These are phyloP conservation scores for Pedetes capensis DNA, from an alignment of 2,113 vertebrate species.

Conservation along the genomic window DNA sequence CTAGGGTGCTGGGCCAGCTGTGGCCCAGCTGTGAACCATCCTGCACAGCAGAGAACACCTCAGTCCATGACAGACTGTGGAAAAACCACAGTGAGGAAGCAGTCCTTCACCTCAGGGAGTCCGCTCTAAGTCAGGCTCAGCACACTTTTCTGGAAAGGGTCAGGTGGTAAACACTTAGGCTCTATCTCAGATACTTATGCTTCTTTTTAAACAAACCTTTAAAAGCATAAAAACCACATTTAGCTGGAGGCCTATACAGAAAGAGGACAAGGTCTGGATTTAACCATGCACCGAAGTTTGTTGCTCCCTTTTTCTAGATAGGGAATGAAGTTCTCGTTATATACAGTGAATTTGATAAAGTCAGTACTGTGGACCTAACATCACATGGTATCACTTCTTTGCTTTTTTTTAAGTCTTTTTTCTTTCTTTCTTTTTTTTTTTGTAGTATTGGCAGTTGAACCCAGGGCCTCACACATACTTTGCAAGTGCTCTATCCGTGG, in stretches of 20 bases:
- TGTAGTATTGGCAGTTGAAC: too few species aligned
- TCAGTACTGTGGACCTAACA: neutral
- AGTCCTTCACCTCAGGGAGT: neutral
- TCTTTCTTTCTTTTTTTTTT: too few species aligned
- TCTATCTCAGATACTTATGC: neutral
- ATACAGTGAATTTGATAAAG: neutral
- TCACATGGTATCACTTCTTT: neutral
- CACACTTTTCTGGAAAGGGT: neutral
- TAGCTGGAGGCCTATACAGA: neutral
- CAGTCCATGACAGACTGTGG: neutral
- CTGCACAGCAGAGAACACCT: accelerated
- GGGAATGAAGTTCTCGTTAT: too few species aligned
- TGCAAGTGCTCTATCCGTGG: too few species aligned
- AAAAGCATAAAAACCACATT: neutral
- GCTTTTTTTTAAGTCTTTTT: too few species aligned
- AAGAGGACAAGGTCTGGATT: neutral
- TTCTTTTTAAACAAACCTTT: neutral
- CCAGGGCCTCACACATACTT: too few species aligned
- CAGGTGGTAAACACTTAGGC: too few species aligned
- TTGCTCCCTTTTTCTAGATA: neutral
- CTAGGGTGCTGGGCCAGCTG: neutral
- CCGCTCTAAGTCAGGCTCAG: too few species aligned
- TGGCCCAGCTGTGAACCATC: neutral
- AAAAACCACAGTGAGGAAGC: neutral
- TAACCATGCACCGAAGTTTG: neutral